phyloP scores from a whole-genome alignment of 1,140 invertebrate species.

The Alviniconcha marisindica region DNA sequence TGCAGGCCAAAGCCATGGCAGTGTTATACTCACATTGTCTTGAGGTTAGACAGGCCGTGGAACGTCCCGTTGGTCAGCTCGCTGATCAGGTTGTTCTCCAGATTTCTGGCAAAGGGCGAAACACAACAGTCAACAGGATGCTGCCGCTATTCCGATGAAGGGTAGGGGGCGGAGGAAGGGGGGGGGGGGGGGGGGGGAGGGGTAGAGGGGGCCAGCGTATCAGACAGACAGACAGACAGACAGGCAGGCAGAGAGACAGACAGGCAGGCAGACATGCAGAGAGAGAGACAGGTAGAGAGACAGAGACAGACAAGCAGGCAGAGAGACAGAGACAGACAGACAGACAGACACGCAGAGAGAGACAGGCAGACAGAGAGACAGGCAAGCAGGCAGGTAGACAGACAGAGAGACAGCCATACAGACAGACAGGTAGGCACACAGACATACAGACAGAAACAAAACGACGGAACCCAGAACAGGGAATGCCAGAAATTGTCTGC shows the following conservation, averaged over 20 bases:
- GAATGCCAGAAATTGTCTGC: background rate
- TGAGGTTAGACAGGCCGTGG: slow-evolving; percentile 46
- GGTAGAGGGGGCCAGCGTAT: background rate
- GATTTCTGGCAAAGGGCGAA: slow-evolving; percentile 45
- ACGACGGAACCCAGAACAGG: background rate
- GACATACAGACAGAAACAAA: too few species aligned
- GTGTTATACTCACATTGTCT: slow-evolving; percentile 49
- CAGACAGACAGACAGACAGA: background rate
- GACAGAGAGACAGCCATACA: too few species aligned
- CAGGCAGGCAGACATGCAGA: background rate
- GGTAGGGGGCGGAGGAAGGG: background rate
- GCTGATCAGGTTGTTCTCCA: slow-evolving; percentile 48
- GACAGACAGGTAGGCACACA: too few species aligned
- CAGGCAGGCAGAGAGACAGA: background rate
- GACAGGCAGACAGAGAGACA: too few species aligned
- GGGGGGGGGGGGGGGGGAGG: background rate
- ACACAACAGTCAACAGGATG: background rate
- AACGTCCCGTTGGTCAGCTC: slow-evolving; percentile 51
- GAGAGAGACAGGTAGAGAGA: background rate
- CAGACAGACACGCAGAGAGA: too few species aligned
- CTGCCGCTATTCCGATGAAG: background rate
- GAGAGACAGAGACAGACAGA: too few species aligned
- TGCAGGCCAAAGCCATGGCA: background rate
- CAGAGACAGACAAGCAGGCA: background rate
- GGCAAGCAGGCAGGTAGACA: too few species aligned